A percentile compares a stretch with the other conserved stretches of the same genome.
phyloP scores from a whole-genome alignment of 2,113 vertebrate genomes.

The Silurus meridionalis region DNA sequence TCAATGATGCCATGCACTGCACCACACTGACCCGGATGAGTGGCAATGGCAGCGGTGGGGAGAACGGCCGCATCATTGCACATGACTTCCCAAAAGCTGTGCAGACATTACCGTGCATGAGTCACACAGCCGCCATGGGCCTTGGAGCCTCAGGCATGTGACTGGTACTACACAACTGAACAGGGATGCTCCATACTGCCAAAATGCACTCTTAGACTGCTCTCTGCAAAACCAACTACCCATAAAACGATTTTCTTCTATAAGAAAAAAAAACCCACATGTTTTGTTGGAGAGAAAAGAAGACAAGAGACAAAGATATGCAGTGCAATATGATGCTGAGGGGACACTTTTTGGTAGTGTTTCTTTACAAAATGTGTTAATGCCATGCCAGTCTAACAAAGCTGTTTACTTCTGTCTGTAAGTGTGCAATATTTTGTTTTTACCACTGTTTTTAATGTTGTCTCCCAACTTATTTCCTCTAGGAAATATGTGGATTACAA shows the following conservation, averaged over 20 bases:
- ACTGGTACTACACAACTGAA: constrained; percentile 50
- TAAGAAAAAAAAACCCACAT: constrained; percentile 39
- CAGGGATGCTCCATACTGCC: constrained; percentile 80
- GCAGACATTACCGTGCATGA: constrained; percentile 97
- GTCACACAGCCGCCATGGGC: constrained; percentile 94
- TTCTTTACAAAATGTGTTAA: constrained; percentile 61
- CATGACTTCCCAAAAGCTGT: constrained; percentile 98
- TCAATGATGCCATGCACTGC: constrained; percentile 95
- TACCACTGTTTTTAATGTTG: constrained; percentile 53
- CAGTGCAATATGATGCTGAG: constrained; percentile 74
- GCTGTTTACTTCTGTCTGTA: constrained; percentile 69
- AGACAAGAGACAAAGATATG: constrained; percentile 35
- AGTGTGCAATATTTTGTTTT: constrained; percentile 72
- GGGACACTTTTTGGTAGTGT: constrained; percentile 62
- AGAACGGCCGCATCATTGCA: constrained; percentile 95
- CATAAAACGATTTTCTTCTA: constrained; percentile 61
- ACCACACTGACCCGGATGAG: constrained; percentile 90
- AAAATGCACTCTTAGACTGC: constrained; percentile 73
- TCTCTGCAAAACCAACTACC: constrained; percentile 55
- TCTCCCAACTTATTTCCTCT: constrained; percentile 53
- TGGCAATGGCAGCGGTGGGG: constrained; percentile 83
- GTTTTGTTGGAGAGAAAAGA: constrained; percentile 28
- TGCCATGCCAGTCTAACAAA: constrained; percentile 68
- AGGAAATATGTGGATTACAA: constrained; percentile 32
- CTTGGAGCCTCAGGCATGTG: constrained; percentile 97